Base-by-base conservation (phyloP, 2,113 vertebrate species). In the Entelurus aequoreus region DNA sequence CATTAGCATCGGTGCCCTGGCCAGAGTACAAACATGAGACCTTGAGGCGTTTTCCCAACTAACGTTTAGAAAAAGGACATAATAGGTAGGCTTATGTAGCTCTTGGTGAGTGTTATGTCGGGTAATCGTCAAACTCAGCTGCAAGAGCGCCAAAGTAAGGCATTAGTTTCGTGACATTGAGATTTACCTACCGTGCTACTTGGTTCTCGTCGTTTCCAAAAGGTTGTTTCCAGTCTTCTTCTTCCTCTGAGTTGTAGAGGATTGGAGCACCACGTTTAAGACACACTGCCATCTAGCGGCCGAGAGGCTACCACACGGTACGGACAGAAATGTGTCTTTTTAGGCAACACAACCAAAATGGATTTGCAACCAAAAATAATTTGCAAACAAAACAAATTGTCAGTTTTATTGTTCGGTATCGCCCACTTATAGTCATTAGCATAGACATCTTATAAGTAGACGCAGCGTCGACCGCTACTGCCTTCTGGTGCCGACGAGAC, bases 111-210 rank as follows among this genome's bases (percentile, higher is more conserved):
- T 16, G 1, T 16, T 2, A 36, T 11, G 0, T 3, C 0, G 28
- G 5, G 46, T 0, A 6, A 3, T 1, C 1, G 0, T 0, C 3
- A 1, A 8, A 2, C 16, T 9, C 5, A 7, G 4, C 2, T 13
- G 3, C 46, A 12, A 15, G 3, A 1, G 0, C 51, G 37, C 0
- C 0, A 1, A 54, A 61, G 35, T 15, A n/a, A 4, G 1, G 0
- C 0, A 3, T 36, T 21, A 28, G 1, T 47, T 6, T 1, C 0
- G 6, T 84, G 81, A 87, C 79, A 83, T 86, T 86, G 76, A 72
- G 0, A 6, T 81, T 80, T 63, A 88, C 87, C 44, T 63, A 88
- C 87, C 47, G 65, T 64, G 8, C 36, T 48, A 28, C 28, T 28
- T 1, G 13, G 5, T 63, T 5, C 16, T 47, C 48, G 11, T 28